Evolutionary conservation across 2,888 invertebrate genomes (phyloP).

Genomic region (Caenorhabditis wallacei): DNA sequence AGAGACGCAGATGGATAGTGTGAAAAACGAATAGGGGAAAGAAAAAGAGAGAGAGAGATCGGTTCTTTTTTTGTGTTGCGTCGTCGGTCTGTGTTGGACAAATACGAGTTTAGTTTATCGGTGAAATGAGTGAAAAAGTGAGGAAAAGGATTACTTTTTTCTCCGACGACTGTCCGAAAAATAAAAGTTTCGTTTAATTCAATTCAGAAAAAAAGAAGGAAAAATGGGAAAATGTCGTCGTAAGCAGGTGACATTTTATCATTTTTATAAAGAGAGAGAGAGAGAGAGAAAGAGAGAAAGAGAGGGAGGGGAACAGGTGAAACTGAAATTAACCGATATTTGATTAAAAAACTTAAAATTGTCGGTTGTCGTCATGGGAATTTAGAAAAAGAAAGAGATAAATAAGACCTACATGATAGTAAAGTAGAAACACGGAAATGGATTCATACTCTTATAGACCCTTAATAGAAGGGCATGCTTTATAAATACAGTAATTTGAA

Average conservation of each 20-base stretch:
- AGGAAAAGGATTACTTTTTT: background rate
- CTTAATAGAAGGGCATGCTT: no score
- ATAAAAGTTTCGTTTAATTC: background rate
- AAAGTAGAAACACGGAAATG: no score
- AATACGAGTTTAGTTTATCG: conserved; percentile 28
- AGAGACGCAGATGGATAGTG: conserved; percentile 36
- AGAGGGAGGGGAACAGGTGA: conserved; percentile 1
- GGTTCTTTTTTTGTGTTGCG: conserved; percentile 29
- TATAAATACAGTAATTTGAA: no score
- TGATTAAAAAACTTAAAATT: no score
- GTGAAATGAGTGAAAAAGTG: background rate
- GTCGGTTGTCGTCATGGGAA: no score
- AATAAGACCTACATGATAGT: no score
- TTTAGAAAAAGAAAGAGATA: no score
- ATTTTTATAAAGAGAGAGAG: no score
- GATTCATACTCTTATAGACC: no score
- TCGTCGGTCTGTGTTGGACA: conserved; percentile 10
- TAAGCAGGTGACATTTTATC: conserved; percentile 12
- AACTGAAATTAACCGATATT: background rate
- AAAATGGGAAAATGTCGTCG: conserved; percentile 10
- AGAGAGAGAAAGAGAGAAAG: conserved; percentile 5
- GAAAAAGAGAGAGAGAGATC: conserved; percentile 8
- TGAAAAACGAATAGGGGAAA: conserved; percentile 18
- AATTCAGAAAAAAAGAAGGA: background rate
- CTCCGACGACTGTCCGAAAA: background rate